Percentiles rank a stretch among this genome's conserved stretches.
Evolutionary conservation across 92 coral and sea anemone species (phyloP).

Genomic region (Zoanthus sociatus): DNA sequence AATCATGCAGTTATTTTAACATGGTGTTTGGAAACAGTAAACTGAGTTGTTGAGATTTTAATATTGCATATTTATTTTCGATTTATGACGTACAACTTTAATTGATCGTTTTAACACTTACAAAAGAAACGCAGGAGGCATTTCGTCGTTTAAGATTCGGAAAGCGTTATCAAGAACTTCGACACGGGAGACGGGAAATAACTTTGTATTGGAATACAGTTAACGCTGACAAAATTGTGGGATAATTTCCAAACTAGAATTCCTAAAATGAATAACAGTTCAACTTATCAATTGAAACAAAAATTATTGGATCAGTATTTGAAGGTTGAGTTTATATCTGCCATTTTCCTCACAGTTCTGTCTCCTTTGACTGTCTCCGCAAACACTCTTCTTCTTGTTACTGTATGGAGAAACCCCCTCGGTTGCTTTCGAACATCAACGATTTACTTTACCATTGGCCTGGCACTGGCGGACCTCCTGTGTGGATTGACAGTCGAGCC

Average conservation of each 20-base stretch:
- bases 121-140: too few species aligned
- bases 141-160: too few species aligned
- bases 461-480: slow-evolving; percentile 75
- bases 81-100: too few species aligned
- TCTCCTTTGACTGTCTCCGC: slow-evolving; percentile 81
- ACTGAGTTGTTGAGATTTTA: too few species aligned
- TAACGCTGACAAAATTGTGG: not conserved
- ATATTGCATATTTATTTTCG: too few species aligned
- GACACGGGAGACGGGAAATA: not conserved
- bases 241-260: not conserved
- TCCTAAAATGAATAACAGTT: slow-evolving; percentile 21
- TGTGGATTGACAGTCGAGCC: slow-evolving; percentile 84
- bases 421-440: slow-evolving; percentile 82
- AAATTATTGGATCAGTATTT: slow-evolving; percentile 47
- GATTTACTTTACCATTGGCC: slow-evolving; percentile 78
- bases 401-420: slow-evolving; percentile 80
- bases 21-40: too few species aligned
- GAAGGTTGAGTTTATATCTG: slow-evolving; percentile 69
- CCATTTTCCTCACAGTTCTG: slow-evolving; percentile 65
- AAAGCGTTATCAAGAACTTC: too few species aligned
- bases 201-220: not conserved
- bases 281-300: not conserved
- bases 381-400: slow-evolving; percentile 71
- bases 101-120: too few species aligned
- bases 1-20: too few species aligned